A percentile compares a stretch with the other conserved stretches of the same genome.
phyloP scores from a whole-genome alignment of 2,888 invertebrate species.

The Nezara viridula region DNA sequence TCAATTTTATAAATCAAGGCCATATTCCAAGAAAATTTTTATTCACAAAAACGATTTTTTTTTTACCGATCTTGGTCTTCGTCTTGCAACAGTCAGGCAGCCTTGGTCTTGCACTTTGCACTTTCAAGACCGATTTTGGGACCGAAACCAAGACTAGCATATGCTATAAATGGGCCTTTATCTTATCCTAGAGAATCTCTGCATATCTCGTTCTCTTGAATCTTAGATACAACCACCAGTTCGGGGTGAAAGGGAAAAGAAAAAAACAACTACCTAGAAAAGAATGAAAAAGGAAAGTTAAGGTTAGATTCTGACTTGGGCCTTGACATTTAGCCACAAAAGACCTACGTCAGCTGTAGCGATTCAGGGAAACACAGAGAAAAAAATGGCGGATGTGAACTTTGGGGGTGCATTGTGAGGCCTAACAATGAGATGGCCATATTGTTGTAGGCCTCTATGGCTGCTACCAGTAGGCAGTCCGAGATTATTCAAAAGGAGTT shows the following conservation, averaged over 20 bases:
- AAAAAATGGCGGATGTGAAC: constrained; percentile 49
- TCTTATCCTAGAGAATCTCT: too few relatives aligned
- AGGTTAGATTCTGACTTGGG: constrained; percentile 10
- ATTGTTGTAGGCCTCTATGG: background rate
- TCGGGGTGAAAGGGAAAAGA: background rate
- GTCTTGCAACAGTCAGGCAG: too few relatives aligned
- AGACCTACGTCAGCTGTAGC: background rate
- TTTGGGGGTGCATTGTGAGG: constrained; percentile 14
- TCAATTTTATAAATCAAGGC: too few relatives aligned
- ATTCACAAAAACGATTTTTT: too few relatives aligned
- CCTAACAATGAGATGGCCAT: background rate
- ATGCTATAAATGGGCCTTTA: too few relatives aligned
- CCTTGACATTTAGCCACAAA: constrained; percentile 42
- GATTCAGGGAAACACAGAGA: constrained; percentile 5
- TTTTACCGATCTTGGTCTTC: too few relatives aligned
- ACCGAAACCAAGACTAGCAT: too few relatives aligned
- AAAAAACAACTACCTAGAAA: constrained; percentile 27
- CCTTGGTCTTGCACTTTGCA: too few relatives aligned
- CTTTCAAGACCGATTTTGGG: too few relatives aligned
- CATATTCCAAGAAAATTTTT: too few relatives aligned
- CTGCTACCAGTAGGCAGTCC: background rate
- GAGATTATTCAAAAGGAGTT: too few relatives aligned
- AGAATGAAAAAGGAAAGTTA: constrained; percentile 50
- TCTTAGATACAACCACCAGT: background rate
- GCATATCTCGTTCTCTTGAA: background rate